phyloP scores from a whole-genome alignment of 2,888 invertebrate genomes.

The Caenorhabditis becei region DNA sequence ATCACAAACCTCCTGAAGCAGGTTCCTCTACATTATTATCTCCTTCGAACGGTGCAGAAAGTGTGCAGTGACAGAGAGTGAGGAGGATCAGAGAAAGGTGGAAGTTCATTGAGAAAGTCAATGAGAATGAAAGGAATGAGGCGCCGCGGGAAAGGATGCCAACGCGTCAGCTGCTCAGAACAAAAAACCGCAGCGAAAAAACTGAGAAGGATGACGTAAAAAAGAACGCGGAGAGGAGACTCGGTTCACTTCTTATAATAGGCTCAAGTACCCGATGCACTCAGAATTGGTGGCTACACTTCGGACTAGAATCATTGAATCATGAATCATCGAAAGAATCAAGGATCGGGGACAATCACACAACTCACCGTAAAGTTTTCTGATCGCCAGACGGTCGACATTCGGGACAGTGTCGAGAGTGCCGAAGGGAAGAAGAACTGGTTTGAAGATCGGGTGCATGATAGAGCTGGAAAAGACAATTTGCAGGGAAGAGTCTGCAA shows the following conservation, averaged over 20 bases:
- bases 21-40: conserved; percentile 13
- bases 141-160: neutral
- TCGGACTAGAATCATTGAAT: neutral
- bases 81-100: conserved; percentile 21
- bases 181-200: neutral
- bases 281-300: neutral
- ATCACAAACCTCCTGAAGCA: conserved; percentile 27
- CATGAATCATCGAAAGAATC: conserved; percentile 9
- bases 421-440: conserved; percentile 63
- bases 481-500: neutral
- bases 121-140: neutral
- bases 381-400: conserved; percentile 66
- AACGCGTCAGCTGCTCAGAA: neutral
- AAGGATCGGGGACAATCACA: no score
- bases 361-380: conserved; percentile 73
- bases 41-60: conserved; percentile 14
- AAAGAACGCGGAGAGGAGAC: conserved; percentile 1
- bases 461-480: conserved; percentile 65
- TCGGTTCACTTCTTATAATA: neutral
- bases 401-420: conserved; percentile 64
- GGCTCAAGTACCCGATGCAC: neutral
- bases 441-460: conserved; percentile 77
- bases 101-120: conserved; percentile 26
- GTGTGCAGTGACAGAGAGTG: neutral
- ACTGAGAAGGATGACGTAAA: neutral